A percentile compares a stretch with the other conserved stretches of the same genome.
phyloP scores from a whole-genome alignment of 1,140 invertebrate genomes.

The Listronotus oregonensis region DNA sequence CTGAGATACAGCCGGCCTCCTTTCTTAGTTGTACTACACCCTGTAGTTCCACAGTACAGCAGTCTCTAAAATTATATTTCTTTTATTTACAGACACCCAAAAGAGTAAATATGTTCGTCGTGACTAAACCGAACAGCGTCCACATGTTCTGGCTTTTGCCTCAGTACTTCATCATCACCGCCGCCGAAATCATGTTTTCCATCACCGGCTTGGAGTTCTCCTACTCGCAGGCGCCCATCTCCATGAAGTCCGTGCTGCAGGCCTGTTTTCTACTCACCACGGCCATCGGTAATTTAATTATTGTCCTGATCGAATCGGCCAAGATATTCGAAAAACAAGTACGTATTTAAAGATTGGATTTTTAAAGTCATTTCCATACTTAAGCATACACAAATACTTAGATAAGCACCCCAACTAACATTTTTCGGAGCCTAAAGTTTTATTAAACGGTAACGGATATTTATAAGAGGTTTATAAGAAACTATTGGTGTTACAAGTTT shows the following conservation, averaged over 20 bases:
- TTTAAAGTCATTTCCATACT: too few relatives aligned
- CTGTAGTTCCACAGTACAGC: too few relatives aligned
- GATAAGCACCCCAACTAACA: too few relatives aligned
- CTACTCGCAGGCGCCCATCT: conserved; percentile 86
- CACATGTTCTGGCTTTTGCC: conserved; percentile 85
- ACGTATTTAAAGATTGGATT: too few relatives aligned
- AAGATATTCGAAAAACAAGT: conserved; percentile 67
- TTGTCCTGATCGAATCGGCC: conserved; percentile 77
- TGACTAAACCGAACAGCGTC: conserved; percentile 72
- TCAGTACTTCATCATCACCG: conserved; percentile 85
- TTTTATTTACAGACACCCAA: not conserved
- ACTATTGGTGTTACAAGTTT: too few relatives aligned
- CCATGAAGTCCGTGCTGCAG: conserved; percentile 91
- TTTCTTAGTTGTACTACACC: too few relatives aligned
- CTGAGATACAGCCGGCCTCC: too few relatives aligned
- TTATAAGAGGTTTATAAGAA: too few relatives aligned
- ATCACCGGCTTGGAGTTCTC: conserved; percentile 92
- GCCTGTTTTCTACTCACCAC: conserved; percentile 89
- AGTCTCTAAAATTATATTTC: too few relatives aligned
- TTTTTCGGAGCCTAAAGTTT: too few relatives aligned
- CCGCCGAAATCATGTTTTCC: conserved; percentile 85
- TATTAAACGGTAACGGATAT: too few relatives aligned
- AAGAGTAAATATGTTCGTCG: conserved; percentile 27
- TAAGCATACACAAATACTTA: too few relatives aligned
- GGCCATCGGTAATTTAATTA: conserved; percentile 88